Evolutionary conservation across 1,140 invertebrate genomes (phyloP).

Genomic region (Brachionus asplanchnoidis): DNA sequence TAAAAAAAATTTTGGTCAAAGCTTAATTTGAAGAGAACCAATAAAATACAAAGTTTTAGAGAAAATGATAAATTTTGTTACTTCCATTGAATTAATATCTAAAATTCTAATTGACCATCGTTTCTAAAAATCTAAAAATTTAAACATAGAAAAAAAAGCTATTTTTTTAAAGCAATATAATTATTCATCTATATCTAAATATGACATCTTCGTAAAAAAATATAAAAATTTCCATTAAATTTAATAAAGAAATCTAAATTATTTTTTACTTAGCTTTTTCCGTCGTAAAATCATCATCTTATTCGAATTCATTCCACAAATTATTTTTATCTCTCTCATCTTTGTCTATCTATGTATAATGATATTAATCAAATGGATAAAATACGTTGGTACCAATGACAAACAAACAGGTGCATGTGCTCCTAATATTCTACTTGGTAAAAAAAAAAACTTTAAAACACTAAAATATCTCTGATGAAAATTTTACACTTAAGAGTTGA

Average conservation of each 20-base stretch:
- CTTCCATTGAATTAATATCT: too few relatives aligned
- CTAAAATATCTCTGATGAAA: neutral
- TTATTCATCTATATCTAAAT: too few relatives aligned
- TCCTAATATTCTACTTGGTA: constrained; percentile 64
- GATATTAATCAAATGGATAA: constrained; percentile 82
- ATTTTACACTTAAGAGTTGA: constrained; percentile 53
- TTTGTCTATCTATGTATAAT: constrained; percentile 90
- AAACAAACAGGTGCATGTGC: constrained; percentile 57
- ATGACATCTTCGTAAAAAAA: too few relatives aligned
- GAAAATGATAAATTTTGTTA: too few relatives aligned
- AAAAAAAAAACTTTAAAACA: constrained; percentile 32
- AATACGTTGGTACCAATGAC: constrained; percentile 63
- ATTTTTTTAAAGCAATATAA: too few relatives aligned
- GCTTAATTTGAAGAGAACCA: too few relatives aligned
- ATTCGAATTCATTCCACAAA: constrained; percentile 85
- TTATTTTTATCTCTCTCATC: constrained; percentile 78
- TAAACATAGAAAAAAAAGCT: too few relatives aligned
- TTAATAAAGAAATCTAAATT: constrained; percentile 49
- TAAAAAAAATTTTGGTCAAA: too few relatives aligned
- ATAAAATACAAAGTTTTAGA: too few relatives aligned
- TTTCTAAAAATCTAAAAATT: too few relatives aligned
- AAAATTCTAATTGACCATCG: too few relatives aligned
- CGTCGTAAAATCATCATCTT: constrained; percentile 72
- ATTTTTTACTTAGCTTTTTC: constrained; percentile 64
- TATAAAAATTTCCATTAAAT: neutral